A percentile compares a stretch with the other conserved stretches of the same genome.
Conservation (phyloP, 2,888 invertebrate genomes). For the Drosophila melanosoma region DNA sequence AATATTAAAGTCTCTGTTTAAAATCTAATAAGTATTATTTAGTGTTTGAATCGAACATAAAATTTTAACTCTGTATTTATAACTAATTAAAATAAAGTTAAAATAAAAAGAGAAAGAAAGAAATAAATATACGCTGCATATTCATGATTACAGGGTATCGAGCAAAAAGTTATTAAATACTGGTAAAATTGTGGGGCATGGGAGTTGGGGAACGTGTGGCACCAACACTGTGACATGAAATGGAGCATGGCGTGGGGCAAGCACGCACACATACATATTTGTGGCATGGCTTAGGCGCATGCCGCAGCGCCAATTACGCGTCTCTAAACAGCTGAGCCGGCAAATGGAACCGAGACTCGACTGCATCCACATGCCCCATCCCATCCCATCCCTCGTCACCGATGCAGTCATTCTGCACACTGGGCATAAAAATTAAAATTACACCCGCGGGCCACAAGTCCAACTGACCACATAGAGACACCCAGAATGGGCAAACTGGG, state of each 20-base stretch:
- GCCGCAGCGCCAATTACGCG: constrained; percentile 72
- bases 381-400: background rate
- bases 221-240: constrained; percentile 64
- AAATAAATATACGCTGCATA: background rate
- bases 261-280: constrained; percentile 5
- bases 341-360: constrained; percentile 9
- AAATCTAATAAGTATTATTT: background rate
- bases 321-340: constrained; percentile 69
- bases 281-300: constrained; percentile 61
- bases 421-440: constrained; percentile 82
- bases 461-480: constrained; percentile 20
- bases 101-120: background rate
- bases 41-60: background rate
- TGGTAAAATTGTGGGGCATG: constrained; percentile 28
- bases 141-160: constrained; percentile 38
- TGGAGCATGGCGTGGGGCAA: constrained; percentile 61
- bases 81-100: background rate
- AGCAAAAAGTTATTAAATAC: constrained; percentile 72
- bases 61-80: background rate
- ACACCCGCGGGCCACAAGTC: constrained; percentile 76
- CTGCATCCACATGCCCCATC: background rate
- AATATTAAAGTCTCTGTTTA: background rate
- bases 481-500: constrained; percentile 8
- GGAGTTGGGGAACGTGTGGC: constrained; percentile 53
- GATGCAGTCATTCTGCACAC: constrained; percentile 4